phyloP scores from a whole-genome alignment of 1,140 invertebrate species.

The Drosophila mauritiana region DNA sequence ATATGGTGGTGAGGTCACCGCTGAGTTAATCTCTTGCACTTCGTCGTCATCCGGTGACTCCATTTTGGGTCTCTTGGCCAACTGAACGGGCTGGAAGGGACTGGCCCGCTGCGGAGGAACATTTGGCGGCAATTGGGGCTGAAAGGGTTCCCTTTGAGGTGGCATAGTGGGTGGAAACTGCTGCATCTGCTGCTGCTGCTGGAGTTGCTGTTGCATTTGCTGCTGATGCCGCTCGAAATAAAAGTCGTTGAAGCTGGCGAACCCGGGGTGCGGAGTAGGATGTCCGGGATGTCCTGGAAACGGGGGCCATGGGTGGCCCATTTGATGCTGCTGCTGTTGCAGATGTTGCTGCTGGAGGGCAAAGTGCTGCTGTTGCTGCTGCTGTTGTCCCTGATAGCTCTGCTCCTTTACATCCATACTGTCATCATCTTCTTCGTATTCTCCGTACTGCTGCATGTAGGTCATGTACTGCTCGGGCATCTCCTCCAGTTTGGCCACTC shows the following conservation, averaged over 20 bases:
- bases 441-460: constrained; percentile 82
- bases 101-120: constrained; percentile 52
- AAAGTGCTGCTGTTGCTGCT: constrained; percentile 66
- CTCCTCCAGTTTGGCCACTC: constrained; percentile 78
- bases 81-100: constrained; percentile 67
- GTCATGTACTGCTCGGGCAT: constrained; percentile 79
- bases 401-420: constrained; percentile 74
- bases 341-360: constrained; percentile 64
- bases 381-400: constrained; percentile 70
- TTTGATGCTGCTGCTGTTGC: constrained; percentile 50
- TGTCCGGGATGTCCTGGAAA: constrained; percentile 50
- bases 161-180: constrained; percentile 42
- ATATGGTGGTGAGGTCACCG: constrained; percentile 38
- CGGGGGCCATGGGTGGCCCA: constrained; percentile 63
- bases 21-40: constrained; percentile 65
- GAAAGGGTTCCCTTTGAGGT: constrained; percentile 63
- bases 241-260: constrained; percentile 65
- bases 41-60: constrained; percentile 62
- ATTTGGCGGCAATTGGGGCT: constrained; percentile 70
- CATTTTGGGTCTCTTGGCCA: constrained; percentile 63
- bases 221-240: constrained; percentile 71
- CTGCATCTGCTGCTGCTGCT: constrained; percentile 43
- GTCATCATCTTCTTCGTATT: constrained; percentile 79
- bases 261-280: constrained; percentile 57
- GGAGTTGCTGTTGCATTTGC: constrained; percentile 64